Base-by-base conservation (phyloP, 2,113 vertebrate genomes). In the Pimephales promelas region DNA sequence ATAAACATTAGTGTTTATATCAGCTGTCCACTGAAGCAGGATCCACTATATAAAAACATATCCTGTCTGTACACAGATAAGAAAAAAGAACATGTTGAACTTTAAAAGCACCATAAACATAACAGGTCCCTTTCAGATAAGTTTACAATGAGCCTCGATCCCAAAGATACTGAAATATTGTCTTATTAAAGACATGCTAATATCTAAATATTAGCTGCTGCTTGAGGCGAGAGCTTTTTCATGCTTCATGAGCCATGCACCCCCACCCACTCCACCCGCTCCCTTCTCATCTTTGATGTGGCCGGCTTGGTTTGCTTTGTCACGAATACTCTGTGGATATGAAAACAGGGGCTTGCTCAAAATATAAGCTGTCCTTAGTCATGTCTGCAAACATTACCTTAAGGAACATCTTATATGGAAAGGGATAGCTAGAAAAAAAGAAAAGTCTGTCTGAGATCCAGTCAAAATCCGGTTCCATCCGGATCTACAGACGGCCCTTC, bases 1-100 rank as follows among this genome's bases (percentile, higher is more conserved):
- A 73, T 79, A 87, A 87, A 88, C 83, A 81, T 71, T 49, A 28
- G 2, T 49, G 70, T 68, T 83, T 74, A 59, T 34, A 57, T 74
- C 81, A 83, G n/a, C 74, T 75, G 40, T 82, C 85, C 47, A 66
- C 85, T 43, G 62, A 72, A 62, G 43, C 40, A 34, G 34, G 72
- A 81, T 57, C 43, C 66, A 43, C 31, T 77, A 40, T 28, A 78
- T 83, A 70, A 89, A 84, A 71, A 68, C 36, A 83, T 28, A 76
- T 83, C 77, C 71, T 81, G 61, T 59, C 49, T 31, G 56, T 36
- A 80, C 76, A 71, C 79, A 84, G 61, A 66, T 66, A 84, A 62
- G 54, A 79, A 36, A 34, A 28, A 66, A 20, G 7, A 68, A 40
- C 64, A 22, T 36, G 9, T 68, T 62, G 54, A 49, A 34, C 54